Evolutionary conservation across 2,113 vertebrate genomes (phyloP).

Genomic region (Morone chrysops): DNA sequence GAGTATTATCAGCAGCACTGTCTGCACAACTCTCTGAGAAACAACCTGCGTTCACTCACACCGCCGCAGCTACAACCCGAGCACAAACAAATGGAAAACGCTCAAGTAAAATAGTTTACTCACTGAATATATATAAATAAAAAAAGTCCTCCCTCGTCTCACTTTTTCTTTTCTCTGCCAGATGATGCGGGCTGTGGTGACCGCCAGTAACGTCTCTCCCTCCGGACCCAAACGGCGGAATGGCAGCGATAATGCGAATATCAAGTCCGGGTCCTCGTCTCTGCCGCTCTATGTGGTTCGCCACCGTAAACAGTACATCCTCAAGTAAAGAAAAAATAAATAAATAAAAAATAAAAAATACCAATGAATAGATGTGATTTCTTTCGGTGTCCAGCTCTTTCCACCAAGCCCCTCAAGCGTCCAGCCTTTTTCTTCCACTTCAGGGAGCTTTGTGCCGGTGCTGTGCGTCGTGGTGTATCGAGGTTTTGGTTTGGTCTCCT

Average conservation of each 20-base stretch:
- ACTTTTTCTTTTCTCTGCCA: constrained; percentile 1
- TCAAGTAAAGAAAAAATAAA: background rate
- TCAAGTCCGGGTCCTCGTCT: constrained; percentile 62
- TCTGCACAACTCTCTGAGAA: constrained; percentile 26
- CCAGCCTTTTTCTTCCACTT: constrained; percentile 22
- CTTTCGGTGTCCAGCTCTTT: constrained; percentile 2
- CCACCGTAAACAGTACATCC: constrained; percentile 63
- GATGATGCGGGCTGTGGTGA: background rate
- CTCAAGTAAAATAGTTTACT: constrained; percentile 46
- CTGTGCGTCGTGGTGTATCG: constrained; percentile 61
- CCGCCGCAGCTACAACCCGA: background rate
- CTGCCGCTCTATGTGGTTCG: constrained; percentile 32
- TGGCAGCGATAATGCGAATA: constrained; percentile 45
- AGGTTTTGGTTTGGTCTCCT: constrained; percentile 36
- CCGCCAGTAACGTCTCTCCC: constrained; percentile 30
- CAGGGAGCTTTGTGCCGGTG: constrained; percentile 20
- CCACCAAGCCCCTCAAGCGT: background rate
- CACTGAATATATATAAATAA: constrained; percentile 28
- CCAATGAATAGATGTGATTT: background rate
- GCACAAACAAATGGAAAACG: background rate
- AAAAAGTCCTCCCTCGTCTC: constrained; percentile 20
- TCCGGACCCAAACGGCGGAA: constrained; percentile 46
- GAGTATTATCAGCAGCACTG: background rate
- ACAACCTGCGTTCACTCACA: constrained; percentile 18
- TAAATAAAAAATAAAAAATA: background rate